phyloP scores from a whole-genome alignment of 2,888 invertebrate species.

The Cheilosia urbana region DNA sequence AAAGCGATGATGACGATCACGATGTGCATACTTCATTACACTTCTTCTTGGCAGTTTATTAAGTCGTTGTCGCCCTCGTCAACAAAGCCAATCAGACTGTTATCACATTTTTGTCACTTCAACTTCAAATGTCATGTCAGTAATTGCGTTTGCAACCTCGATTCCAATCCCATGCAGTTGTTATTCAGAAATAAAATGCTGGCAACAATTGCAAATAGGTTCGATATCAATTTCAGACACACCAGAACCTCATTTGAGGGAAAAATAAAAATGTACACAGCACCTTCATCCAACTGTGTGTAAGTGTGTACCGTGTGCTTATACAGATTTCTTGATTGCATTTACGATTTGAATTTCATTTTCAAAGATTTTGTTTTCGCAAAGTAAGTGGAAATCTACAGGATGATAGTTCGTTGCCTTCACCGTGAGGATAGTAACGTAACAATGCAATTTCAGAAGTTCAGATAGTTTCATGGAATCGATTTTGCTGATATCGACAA shows the following conservation, averaged over 20 bases:
- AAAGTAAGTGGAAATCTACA: slow-evolving; percentile 25
- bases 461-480: slow-evolving; percentile 39
- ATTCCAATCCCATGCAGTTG: too few species aligned
- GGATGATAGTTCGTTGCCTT: slow-evolving; percentile 43
- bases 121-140: too few species aligned
- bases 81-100: too few species aligned
- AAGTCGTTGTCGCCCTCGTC: too few species aligned
- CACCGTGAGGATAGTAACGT: slow-evolving; percentile 6
- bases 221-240: slow-evolving; percentile 1
- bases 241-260: not conserved
- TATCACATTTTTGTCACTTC: too few species aligned
- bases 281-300: not conserved
- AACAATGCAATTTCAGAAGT: slow-evolving; percentile 45
- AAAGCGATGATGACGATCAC: too few species aligned
- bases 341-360: slow-evolving; percentile 62
- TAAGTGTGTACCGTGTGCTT: not conserved
- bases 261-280: not conserved
- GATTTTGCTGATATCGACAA: slow-evolving; percentile 43
- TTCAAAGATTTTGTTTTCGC: slow-evolving; percentile 26
- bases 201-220: too few species aligned
- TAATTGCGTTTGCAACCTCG: too few species aligned
- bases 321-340: slow-evolving; percentile 52
- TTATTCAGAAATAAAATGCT: too few species aligned
- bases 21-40: too few species aligned
- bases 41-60: too few species aligned